Evolutionary conservation across 1,140 invertebrate genomes (phyloP).

Genomic region (Grapholita molesta): DNA sequence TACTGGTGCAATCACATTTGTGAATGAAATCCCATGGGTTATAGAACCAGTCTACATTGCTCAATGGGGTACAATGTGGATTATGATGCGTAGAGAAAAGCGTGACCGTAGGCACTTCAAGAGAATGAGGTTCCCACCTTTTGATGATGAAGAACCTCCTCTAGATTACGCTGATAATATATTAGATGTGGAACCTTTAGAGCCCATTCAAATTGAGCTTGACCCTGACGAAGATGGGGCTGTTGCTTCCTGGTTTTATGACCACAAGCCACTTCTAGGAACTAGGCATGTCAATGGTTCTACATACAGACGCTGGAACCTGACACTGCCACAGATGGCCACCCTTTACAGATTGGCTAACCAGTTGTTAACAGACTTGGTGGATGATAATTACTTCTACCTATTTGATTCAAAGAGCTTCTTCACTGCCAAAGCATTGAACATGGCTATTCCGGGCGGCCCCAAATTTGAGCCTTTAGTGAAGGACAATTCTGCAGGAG

Average conservation of each 20-base stretch:
- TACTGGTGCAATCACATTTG: slow-evolving; percentile 99
- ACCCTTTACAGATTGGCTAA: slow-evolving; percentile 98
- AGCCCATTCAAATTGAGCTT: slow-evolving; percentile 99
- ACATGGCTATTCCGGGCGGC: slow-evolving; percentile 99
- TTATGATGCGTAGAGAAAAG: slow-evolving; percentile 99
- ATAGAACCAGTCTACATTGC: slow-evolving; percentile 99
- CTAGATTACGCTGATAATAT: slow-evolving; percentile 99
- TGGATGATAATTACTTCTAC: slow-evolving; percentile 99
- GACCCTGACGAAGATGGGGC: slow-evolving; percentile 97
- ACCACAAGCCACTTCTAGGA: slow-evolving; percentile 97
- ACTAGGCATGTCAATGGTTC: slow-evolving; percentile 97
- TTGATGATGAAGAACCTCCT: slow-evolving; percentile 99
- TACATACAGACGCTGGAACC: slow-evolving; percentile 97
- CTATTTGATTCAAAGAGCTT: slow-evolving; percentile 99
- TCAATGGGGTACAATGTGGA: slow-evolving; percentile 99
- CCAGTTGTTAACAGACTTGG: slow-evolving; percentile 98
- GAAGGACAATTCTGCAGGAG: slow-evolving; percentile 97
- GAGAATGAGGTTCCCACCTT: slow-evolving; percentile 99
- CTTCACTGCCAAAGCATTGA: slow-evolving; percentile 99
- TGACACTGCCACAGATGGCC: slow-evolving; percentile 97
- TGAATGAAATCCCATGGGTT: slow-evolving; percentile 99
- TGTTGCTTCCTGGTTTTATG: slow-evolving; percentile 98
- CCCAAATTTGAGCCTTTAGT: slow-evolving; percentile 99
- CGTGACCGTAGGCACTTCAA: slow-evolving; percentile 99
- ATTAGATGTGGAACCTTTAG: slow-evolving; percentile 98